Evolutionary conservation across 2,113 vertebrate genomes (phyloP).

Genomic region (Condylura cristata): DNA sequence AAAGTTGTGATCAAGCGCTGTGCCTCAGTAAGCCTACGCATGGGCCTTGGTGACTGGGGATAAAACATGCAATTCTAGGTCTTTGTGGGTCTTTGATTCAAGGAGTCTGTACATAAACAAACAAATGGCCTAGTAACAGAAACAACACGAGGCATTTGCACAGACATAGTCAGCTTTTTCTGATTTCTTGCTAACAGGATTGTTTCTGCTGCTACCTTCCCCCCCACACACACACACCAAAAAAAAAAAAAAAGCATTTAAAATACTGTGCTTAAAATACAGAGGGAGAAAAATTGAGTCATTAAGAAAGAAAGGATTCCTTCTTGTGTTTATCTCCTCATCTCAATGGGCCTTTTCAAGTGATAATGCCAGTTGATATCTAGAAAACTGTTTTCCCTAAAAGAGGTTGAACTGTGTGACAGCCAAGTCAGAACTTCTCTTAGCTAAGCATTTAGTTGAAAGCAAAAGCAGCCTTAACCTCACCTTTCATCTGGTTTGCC

Average conservation of each 20-base stretch:
- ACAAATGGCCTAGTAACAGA: conserved; percentile 49
- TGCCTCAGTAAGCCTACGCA: conserved; percentile 54
- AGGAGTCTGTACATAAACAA: conserved; percentile 54
- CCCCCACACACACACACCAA: accelerated
- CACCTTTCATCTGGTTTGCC: conserved; percentile 55
- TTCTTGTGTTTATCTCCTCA: background rate
- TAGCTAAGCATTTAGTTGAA: conserved; percentile 47
- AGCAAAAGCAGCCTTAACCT: conserved; percentile 25
- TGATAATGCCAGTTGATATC: background rate
- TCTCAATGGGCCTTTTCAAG: conserved; percentile 1
- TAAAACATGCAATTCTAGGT: background rate
- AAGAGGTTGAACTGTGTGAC: conserved; percentile 4
- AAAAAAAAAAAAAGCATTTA: background rate
- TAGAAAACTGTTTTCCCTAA: conserved; percentile 12
- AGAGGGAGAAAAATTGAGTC: background rate
- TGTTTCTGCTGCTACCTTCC: background rate
- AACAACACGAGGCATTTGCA: conserved; percentile 12
- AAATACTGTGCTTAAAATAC: conserved; percentile 5
- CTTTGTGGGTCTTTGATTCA: conserved; percentile 40
- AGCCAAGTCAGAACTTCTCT: conserved; percentile 24
- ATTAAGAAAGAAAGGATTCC: background rate
- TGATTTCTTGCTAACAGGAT: conserved; percentile 30
- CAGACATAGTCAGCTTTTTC: conserved; percentile 52
- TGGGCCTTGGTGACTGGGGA: conserved; percentile 2
- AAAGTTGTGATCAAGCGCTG: conserved; percentile 71